These are phyloP conservation scores for Guaruba guarouba DNA, from an alignment of 2,113 vertebrate genomes.

Conservation along the genomic window DNA sequence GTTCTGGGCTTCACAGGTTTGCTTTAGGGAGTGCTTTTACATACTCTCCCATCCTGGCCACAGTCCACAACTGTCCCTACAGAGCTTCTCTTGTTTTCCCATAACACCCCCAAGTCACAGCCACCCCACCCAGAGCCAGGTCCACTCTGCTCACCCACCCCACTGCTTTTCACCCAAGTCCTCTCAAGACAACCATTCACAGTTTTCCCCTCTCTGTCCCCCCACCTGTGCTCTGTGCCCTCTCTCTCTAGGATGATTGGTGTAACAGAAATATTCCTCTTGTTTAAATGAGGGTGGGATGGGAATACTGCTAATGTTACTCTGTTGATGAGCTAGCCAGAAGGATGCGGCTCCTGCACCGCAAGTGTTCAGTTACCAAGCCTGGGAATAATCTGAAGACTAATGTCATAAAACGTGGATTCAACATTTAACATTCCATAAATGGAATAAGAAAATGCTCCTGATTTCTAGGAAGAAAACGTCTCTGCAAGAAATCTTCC, in stretches of 20 bases:
- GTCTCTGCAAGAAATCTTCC: neutral
- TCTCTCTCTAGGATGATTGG: neutral
- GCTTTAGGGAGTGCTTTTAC: neutral
- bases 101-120: neutral
- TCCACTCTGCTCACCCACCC: neutral
- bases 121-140: neutral
- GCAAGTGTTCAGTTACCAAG: neutral
- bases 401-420: neutral
- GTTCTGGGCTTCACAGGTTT: neutral
- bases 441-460: neutral
- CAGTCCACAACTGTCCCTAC: neutral
- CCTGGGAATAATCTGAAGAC: neutral
- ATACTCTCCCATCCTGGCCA: neutral
- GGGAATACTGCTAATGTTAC: neutral
- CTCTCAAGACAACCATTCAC: neutral
- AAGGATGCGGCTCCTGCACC: neutral
- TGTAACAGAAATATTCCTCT: neutral
- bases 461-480: neutral
- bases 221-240: too few species aligned
- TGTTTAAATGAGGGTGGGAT: too few species aligned
- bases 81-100: neutral
- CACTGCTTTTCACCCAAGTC: fast-evolving
- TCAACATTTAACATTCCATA: neutral
- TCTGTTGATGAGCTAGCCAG: neutral
- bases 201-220: neutral